Evolutionary conservation across 2,113 vertebrate species (phyloP).

Genomic region (Oreochromis aureus): DNA sequence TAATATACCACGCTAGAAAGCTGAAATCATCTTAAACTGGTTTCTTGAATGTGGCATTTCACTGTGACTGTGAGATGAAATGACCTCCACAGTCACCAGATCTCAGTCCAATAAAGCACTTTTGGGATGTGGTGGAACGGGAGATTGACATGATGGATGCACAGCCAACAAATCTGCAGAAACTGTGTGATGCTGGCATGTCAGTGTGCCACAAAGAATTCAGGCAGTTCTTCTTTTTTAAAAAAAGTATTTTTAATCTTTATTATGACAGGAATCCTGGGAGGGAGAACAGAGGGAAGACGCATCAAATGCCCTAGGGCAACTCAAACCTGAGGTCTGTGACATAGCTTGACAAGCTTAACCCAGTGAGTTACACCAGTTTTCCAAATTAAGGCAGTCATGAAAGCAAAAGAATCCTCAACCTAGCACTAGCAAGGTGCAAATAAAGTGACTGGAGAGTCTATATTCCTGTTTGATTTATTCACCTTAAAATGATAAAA

Average conservation of each 20-base stretch:
- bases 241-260: not conserved
- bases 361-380: not conserved
- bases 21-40: not conserved
- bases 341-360: not conserved
- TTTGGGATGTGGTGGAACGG: not conserved
- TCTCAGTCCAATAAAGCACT: not conserved
- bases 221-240: not conserved
- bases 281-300: not conserved
- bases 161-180: not conserved
- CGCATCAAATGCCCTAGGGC: not conserved
- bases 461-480: not conserved
- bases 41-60: not conserved
- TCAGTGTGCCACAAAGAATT: not conserved
- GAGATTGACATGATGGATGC: not conserved
- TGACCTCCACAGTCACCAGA: not conserved
- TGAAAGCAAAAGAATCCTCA: not conserved
- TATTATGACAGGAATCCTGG: not conserved
- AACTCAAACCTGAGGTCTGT: not conserved
- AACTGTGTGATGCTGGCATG: not conserved
- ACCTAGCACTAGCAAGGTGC: not conserved
- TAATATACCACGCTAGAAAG: not conserved
- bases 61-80: not conserved
- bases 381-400: not conserved
- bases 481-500: not conserved
- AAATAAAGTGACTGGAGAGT: not conserved